A percentile compares a stretch with the other conserved stretches of the same genome.
Evolutionary conservation across 2,113 vertebrate genomes (phyloP).

Genomic region (Hypanus sabinus): DNA sequence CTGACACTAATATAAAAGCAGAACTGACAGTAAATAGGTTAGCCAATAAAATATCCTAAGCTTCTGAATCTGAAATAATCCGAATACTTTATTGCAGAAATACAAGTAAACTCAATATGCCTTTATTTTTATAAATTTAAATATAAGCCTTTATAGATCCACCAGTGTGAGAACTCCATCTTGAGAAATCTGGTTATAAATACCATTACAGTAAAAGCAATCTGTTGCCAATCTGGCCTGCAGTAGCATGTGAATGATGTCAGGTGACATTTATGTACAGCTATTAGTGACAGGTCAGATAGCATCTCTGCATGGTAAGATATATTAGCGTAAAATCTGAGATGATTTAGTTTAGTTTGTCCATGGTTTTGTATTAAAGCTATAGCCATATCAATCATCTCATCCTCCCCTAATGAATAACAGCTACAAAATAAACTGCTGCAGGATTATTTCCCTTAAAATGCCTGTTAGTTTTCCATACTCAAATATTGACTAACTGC

Average conservation of each 20-base stretch:
- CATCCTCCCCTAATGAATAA: constrained; percentile 63
- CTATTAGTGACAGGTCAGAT: constrained; percentile 60
- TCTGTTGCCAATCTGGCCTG: constrained; percentile 60
- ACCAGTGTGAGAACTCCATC: constrained; percentile 24
- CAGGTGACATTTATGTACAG: constrained; percentile 66
- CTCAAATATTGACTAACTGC: constrained; percentile 85
- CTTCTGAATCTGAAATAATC: constrained; percentile 12
- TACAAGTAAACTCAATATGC: constrained; percentile 27
- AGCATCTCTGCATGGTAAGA: constrained; percentile 49
- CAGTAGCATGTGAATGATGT: constrained; percentile 56
- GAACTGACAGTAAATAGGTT: neutral
- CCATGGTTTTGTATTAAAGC: constrained; percentile 71
- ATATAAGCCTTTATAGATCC: neutral
- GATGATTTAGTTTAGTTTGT: constrained; percentile 62
- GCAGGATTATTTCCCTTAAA: constrained; percentile 57
- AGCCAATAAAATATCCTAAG: neutral
- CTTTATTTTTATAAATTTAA: constrained; percentile 23
- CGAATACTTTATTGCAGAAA: constrained; percentile 19
- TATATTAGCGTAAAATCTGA: constrained; percentile 61
- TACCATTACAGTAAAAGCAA: constrained; percentile 40
- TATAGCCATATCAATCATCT: constrained; percentile 69
- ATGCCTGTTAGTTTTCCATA: constrained; percentile 82
- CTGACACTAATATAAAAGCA: neutral
- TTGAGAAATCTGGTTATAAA: constrained; percentile 34
- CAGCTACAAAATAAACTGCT: constrained; percentile 65